Percentiles rank a stretch among this genome's conserved stretches.
Conservation (phyloP, 2,113 vertebrate genomes). For the Tauraco erythrolophus region DNA sequence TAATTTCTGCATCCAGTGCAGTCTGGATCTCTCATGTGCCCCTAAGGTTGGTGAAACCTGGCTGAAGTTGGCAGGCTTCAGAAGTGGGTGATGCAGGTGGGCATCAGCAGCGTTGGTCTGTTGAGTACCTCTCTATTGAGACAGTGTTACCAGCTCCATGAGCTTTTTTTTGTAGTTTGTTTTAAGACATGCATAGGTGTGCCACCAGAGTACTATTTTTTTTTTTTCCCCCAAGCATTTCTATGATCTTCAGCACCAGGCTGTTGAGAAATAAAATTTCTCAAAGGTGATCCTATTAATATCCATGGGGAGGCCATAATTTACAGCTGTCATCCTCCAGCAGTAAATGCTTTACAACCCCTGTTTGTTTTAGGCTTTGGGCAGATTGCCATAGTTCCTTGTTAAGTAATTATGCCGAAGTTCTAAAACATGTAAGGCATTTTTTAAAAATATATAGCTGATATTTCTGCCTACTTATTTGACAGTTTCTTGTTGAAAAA, state of each 20-base stretch:
- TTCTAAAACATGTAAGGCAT: background rate
- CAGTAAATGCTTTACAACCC: background rate
- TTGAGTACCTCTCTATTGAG: background rate
- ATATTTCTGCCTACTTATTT: background rate
- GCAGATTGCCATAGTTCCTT: background rate
- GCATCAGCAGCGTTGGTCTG: accelerated
- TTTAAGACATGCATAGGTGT: background rate
- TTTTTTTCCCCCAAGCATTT: background rate
- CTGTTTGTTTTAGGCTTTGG: background rate
- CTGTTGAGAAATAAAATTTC: background rate
- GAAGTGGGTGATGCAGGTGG: background rate
- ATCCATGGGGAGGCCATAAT: background rate
- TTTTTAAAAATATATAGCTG: background rate
- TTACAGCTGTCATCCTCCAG: background rate
- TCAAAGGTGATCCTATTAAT: background rate
- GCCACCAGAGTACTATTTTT: background rate
- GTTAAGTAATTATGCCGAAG: background rate
- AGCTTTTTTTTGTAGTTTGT: background rate
- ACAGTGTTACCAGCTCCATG: background rate
- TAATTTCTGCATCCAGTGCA: background rate
- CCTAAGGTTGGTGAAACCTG: background rate
- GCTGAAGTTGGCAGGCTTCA: background rate
- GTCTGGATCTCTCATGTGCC: accelerated
- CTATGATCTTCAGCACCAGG: background rate
- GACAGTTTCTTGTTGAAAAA: background rate